A percentile compares a stretch with the other conserved stretches of the same genome.
These are phyloP conservation scores for Phocoena phocoena DNA, from an alignment of 2,113 vertebrate genomes.

Conservation along the genomic window DNA sequence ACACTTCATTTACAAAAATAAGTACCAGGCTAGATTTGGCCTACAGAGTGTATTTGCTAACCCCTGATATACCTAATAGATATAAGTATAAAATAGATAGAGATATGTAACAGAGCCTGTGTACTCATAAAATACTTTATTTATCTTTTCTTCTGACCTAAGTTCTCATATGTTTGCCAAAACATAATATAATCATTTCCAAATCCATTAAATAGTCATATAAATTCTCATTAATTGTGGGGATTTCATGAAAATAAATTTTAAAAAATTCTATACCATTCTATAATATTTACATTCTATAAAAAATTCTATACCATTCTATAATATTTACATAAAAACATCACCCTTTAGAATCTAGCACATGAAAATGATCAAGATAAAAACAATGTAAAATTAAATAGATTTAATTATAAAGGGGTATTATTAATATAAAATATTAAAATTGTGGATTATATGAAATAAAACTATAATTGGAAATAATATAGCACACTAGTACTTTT, in stretches of 20 bases:
- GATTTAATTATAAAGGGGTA: background rate
- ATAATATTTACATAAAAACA: background rate
- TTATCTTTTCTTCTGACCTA: background rate
- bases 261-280: background rate
- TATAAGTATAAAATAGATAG: background rate
- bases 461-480: background rate
- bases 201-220: background rate
- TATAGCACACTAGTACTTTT: background rate
- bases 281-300: background rate
- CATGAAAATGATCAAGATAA: background rate
- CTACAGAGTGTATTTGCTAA: background rate
- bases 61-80: background rate
- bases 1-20: background rate
- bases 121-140: background rate
- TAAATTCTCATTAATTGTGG: background rate
- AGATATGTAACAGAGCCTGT: background rate
- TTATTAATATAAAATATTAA: background rate
- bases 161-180: background rate
- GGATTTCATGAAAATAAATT: background rate
- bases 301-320: background rate
- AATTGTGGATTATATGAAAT: background rate
- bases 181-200: background rate
- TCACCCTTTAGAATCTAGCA: background rate
- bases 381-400: background rate
- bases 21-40: background rate